Evolutionary conservation across 1,140 invertebrate species (phyloP), one percentile per base, ranked within the genome.

Genomic region (Psix sp.): DNA sequence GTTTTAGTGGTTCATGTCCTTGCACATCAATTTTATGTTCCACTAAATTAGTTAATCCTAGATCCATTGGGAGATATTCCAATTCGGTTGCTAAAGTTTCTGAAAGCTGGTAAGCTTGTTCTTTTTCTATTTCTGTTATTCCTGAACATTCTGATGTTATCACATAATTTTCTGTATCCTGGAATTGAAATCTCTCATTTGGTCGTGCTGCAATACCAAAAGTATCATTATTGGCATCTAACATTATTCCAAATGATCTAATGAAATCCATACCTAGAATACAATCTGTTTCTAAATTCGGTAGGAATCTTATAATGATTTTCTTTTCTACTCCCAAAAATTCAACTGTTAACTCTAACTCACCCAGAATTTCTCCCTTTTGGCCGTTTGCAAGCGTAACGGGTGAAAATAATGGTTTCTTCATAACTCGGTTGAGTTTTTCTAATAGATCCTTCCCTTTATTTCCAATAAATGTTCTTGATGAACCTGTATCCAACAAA

Each of bases 1-100:
- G 62, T 17, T 66, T 66, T 16, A 66, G 54, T 7, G 42, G 49
- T 3, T 7, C 11, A 15, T 31, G 17, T 20, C 36, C 26, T 29
- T 66, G 40, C 0, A 66, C 42, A 26, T 49, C 18, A 18, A 39
- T 39, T 17, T 39, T 18, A n/a, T 39, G 38, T 39, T 39, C 38
- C 5, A 18, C 38, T 18, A 39, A 18, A 9, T 39, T n/a, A 18
- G 38, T 39, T n/a, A 4, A 15, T 11, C 38, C 38, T 39, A 39
- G 38, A 16, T 17, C 17, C 5, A n/a, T 18, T 3, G 38, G 1
- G n/a, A 18, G 3, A 2, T n/a, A n/a, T n/a, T n/a, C n/a, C n/a
- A n/a, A n/a, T n/a, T n/a, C n/a, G n/a, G n/a, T n/a, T n/a, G n/a
- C n/a, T n/a, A n/a, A n/a, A n/a, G n/a, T n/a, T n/a, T n/a, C n/a